Evolutionary conservation across 2,797 vertebrate genomes (phyloP).

Genomic region (Thripadectes ignobilis): DNA sequence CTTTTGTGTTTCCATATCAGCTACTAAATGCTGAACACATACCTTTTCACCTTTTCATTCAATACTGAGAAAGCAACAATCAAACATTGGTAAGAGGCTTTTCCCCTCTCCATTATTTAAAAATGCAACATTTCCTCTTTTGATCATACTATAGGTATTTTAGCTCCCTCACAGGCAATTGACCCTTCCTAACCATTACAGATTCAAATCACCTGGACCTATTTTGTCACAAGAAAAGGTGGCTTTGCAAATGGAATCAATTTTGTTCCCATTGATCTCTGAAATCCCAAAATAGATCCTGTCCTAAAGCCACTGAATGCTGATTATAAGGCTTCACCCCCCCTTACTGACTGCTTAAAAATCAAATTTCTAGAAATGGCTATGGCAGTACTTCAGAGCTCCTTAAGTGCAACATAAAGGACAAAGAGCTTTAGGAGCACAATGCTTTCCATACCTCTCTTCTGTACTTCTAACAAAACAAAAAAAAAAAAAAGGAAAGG

Average conservation of each 20-base stretch:
- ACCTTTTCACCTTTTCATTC: neutral
- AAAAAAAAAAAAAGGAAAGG: neutral
- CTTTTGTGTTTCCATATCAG: neutral
- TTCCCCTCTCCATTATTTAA: neutral
- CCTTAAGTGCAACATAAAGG: neutral
- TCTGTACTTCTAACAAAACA: neutral
- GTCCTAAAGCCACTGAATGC: neutral
- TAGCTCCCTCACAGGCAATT: neutral
- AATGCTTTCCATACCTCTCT: neutral
- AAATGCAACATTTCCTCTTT: neutral
- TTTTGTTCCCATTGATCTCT: neutral
- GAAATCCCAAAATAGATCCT: neutral
- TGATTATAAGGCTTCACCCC: neutral
- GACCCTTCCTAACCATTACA: neutral
- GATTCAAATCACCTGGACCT: neutral
- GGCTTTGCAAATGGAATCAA: neutral
- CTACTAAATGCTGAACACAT: accelerated
- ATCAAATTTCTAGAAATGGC: neutral
- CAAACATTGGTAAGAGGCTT: neutral
- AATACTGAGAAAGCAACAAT: neutral
- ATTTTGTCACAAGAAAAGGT: neutral
- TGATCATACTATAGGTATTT: neutral
- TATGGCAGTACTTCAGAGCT: neutral
- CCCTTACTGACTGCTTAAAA: neutral
- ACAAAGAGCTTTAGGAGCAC: neutral